These are phyloP conservation scores for Labia minor DNA, from an alignment of 2,888 invertebrate species.

Conservation along the genomic window DNA sequence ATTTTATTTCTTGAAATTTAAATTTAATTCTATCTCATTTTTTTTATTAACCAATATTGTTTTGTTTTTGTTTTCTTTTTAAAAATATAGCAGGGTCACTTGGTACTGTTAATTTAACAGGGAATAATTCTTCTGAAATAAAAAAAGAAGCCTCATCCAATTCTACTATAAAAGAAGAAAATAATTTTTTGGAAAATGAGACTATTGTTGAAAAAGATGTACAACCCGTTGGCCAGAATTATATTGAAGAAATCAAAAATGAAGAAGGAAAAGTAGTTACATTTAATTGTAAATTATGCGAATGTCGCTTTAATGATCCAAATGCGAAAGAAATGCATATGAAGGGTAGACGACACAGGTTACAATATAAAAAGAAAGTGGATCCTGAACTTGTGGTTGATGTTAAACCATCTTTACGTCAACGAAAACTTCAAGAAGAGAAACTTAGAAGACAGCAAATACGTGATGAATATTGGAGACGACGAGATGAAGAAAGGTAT, in stretches of 20 bases:
- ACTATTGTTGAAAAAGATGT: constrained; percentile 53
- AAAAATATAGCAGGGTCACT: constrained; percentile 66
- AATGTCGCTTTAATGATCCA: constrained; percentile 98
- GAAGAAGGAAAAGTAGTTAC: constrained; percentile 79
- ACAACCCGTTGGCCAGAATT: constrained; percentile 89
- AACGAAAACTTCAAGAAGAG: constrained; percentile 74
- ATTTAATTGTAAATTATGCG: constrained; percentile 96
- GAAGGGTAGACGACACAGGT: constrained; percentile 91
- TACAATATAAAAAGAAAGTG: constrained; percentile 94
- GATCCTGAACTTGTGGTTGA: constrained; percentile 91
- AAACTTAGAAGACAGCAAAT: constrained; percentile 63
- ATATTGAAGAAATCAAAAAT: constrained; percentile 92
- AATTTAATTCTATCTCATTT: too few species aligned
- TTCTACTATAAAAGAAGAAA: constrained; percentile 39
- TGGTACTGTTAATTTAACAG: constrained; percentile 42
- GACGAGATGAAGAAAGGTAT: constrained; percentile 48
- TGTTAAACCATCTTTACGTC: constrained; percentile 84
- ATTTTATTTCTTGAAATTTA: too few species aligned
- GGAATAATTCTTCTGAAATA: constrained; percentile 35
- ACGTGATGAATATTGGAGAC: constrained; percentile 46
- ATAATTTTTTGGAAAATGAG: constrained; percentile 27
- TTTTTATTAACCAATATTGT: too few species aligned
- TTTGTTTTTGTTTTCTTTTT: too few species aligned
- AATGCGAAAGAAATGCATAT: constrained; percentile 99
- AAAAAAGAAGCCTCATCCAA: constrained; percentile 42